These are phyloP conservation scores for Microcaecilia unicolor DNA, from an alignment of 2,797 vertebrate species.

Conservation along the genomic window DNA sequence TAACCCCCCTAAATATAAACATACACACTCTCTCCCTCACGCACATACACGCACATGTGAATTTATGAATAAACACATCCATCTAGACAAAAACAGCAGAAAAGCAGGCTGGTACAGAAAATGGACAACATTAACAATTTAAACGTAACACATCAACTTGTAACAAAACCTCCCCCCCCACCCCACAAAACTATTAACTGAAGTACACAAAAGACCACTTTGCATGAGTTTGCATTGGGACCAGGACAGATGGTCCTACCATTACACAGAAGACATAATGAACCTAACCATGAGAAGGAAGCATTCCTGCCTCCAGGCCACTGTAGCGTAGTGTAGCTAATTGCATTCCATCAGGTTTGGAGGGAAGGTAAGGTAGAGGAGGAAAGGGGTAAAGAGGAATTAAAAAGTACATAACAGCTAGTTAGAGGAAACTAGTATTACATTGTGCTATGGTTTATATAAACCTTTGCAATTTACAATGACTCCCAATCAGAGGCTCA, in stretches of 20 bases:
- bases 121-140: constrained; percentile 40
- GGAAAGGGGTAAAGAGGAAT: background rate
- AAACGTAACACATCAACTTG: constrained; percentile 43
- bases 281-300: constrained; percentile 53
- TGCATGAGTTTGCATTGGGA: constrained; percentile 30
- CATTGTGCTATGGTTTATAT: constrained; percentile 49
- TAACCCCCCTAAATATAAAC: constrained; percentile 13
- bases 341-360: constrained; percentile 7
- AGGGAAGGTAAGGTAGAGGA: constrained; percentile 1
- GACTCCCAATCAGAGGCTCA: constrained; percentile 60
- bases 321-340: constrained; percentile 13
- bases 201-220: constrained; percentile 23
- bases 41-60: constrained; percentile 7
- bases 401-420: constrained; percentile 12
- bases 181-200: no score
- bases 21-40: no score
- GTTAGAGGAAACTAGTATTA: no score
- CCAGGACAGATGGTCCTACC: constrained; percentile 27
- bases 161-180: no score
- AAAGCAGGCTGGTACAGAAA: constrained; percentile 20
- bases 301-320: constrained; percentile 17
- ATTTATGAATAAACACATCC: constrained; percentile 29
- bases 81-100: constrained; percentile 20
- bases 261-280: constrained; percentile 50
- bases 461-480: constrained; percentile 42